Evolutionary conservation across 2,113 vertebrate species (phyloP).

Genomic region (Menidia beryllina): DNA sequence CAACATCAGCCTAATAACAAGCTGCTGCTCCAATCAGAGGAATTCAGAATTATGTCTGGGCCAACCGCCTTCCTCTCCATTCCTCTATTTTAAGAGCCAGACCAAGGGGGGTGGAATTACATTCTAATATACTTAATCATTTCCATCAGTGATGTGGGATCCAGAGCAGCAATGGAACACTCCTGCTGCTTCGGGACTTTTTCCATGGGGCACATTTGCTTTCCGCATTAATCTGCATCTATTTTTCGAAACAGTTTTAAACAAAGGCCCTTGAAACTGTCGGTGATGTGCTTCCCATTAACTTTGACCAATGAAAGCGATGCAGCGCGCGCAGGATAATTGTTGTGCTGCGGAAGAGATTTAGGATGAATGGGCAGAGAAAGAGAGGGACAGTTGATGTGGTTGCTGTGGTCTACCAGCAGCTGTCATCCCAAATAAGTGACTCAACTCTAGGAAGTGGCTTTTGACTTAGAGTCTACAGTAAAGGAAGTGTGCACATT

Average conservation of each 20-base stretch:
- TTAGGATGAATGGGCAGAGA: slow-evolving; percentile 39
- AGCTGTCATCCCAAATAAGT: slow-evolving; percentile 58
- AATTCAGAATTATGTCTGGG: slow-evolving; percentile 67
- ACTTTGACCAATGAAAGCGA: slow-evolving; percentile 27
- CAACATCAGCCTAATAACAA: slow-evolving; percentile 76
- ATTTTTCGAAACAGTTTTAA: slow-evolving; percentile 32
- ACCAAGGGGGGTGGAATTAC: slow-evolving; percentile 76
- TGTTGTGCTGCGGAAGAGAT: slow-evolving; percentile 25
- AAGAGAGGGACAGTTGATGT: slow-evolving; percentile 63
- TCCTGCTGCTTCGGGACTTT: slow-evolving; percentile 38
- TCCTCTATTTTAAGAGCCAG: slow-evolving; percentile 77
- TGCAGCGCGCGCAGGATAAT: slow-evolving; percentile 13
- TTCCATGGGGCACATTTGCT: slow-evolving; percentile 63
- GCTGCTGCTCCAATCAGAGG: slow-evolving; percentile 72
- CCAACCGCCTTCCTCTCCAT: slow-evolving; percentile 48
- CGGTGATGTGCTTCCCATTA: slow-evolving; percentile 44
- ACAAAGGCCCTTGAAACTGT: slow-evolving; percentile 48
- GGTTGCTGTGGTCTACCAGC: slow-evolving; percentile 61
- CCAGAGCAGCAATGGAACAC: slow-evolving; percentile 35
- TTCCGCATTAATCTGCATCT: slow-evolving; percentile 56
- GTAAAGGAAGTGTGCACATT: slow-evolving; percentile 50
- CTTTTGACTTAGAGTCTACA: slow-evolving; percentile 44
- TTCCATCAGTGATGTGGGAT: slow-evolving; percentile 78
- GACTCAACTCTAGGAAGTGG: slow-evolving; percentile 58
- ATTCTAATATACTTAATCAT: slow-evolving; percentile 79